A percentile compares a stretch with the other conserved stretches of the same genome.
phyloP scores from a whole-genome alignment of 2,888 invertebrate genomes.

The Drosophila hawaiiensis region DNA sequence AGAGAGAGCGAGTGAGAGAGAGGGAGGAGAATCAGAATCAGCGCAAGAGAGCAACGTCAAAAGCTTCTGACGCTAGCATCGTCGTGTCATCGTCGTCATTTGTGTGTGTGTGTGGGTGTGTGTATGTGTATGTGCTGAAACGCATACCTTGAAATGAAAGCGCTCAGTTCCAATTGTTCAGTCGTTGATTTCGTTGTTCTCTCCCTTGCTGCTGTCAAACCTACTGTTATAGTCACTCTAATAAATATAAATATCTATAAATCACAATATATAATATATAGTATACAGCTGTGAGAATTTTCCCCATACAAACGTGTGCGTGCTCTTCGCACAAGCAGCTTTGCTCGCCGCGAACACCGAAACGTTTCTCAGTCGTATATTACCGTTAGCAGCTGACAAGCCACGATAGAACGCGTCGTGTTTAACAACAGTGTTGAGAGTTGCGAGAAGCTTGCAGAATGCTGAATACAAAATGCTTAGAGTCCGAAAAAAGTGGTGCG shows the following conservation, averaged over 20 bases:
- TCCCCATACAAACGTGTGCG: slow-evolving; percentile 12
- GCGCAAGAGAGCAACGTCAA: slow-evolving; percentile 20
- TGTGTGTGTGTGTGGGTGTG: slow-evolving; percentile 33
- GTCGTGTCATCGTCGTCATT: neutral
- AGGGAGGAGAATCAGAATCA: neutral
- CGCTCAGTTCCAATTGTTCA: slow-evolving; percentile 73
- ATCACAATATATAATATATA: slow-evolving; percentile 29
- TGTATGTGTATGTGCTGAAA: slow-evolving; percentile 38
- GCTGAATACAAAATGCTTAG: slow-evolving; percentile 71
- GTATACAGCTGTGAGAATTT: slow-evolving; percentile 46
- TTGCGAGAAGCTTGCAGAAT: slow-evolving; percentile 33
- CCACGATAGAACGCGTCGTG: slow-evolving; percentile 35
- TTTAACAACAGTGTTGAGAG: slow-evolving; percentile 17
- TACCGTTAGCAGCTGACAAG: slow-evolving; percentile 65
- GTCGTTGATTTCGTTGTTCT: slow-evolving; percentile 54
- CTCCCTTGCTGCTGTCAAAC: slow-evolving; percentile 42
- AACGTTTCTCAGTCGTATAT: slow-evolving; percentile 54
- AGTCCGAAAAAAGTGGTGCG: slow-evolving; percentile 66
- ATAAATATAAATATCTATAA: slow-evolving; percentile 42
- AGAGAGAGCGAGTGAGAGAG: neutral
- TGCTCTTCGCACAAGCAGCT: slow-evolving; percentile 28
- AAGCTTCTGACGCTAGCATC: slow-evolving; percentile 51
- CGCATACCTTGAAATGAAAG: slow-evolving; percentile 63
- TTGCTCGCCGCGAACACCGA: slow-evolving; percentile 31
- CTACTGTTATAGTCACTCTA: slow-evolving; percentile 47